These are phyloP conservation scores for Lutjanus erythropterus DNA, from an alignment of 2,113 vertebrate genomes.

Conservation along the genomic window DNA sequence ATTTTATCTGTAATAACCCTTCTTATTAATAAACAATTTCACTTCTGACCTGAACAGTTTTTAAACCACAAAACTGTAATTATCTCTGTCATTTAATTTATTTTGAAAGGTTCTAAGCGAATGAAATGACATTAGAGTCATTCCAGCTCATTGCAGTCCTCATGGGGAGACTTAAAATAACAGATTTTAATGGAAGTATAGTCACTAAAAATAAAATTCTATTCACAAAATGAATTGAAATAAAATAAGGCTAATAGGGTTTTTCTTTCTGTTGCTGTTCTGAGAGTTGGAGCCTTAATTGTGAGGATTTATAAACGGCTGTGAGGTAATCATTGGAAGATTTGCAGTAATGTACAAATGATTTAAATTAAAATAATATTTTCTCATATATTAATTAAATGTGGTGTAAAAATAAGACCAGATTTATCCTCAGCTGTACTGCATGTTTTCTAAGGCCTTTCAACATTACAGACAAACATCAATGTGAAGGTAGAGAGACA, in stretches of 20 bases:
- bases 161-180: background rate
- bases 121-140: background rate
- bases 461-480: too few species aligned
- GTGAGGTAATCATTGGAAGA: background rate
- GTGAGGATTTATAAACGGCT: background rate
- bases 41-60: background rate
- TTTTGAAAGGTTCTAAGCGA: background rate
- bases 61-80: background rate
- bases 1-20: background rate
- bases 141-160: background rate
- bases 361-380: background rate
- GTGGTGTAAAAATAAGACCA: too few species aligned
- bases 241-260: background rate
- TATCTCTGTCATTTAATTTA: background rate
- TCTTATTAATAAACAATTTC: background rate
- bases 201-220: slow-evolving; percentile 1
- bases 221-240: background rate
- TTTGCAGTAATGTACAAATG: background rate
- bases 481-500: too few species aligned
- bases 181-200: background rate
- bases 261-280: background rate
- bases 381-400: too few species aligned
- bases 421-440: background rate
- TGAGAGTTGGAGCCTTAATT: background rate
- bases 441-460: background rate